Evolutionary conservation across 2,888 invertebrate species (phyloP).

Genomic region (Caenorhabditis sp.): DNA sequence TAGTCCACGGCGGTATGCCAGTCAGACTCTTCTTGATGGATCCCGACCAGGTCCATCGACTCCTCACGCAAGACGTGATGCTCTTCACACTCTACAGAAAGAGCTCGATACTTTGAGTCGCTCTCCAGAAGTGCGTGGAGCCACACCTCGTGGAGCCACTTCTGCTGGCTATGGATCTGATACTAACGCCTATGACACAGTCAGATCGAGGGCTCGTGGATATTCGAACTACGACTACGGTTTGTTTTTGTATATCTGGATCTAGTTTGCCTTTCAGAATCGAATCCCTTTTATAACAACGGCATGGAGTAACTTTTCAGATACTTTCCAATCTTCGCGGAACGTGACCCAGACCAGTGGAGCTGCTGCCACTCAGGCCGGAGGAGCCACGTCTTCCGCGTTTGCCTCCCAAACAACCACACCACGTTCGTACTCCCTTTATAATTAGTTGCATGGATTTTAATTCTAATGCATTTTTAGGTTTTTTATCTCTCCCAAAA

Average conservation of each 20-base stretch:
- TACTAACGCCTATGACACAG: conserved; percentile 79
- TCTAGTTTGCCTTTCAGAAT: conserved; percentile 6
- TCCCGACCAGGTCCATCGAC: conserved; percentile 82
- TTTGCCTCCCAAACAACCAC: conserved; percentile 25
- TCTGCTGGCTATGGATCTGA: conserved; percentile 78
- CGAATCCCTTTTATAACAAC: neutral
- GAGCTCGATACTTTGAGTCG: conserved; percentile 82
- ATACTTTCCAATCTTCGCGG: conserved; percentile 64
- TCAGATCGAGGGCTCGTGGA: conserved; percentile 74
- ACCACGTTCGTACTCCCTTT: conserved; percentile 31
- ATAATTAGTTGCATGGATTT: conserved; percentile 16
- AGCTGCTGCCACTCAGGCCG: conserved; percentile 23
- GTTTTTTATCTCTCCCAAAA: neutral
- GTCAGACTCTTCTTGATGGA: conserved; percentile 82
- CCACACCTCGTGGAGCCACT: conserved; percentile 50
- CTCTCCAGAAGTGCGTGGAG: conserved; percentile 73
- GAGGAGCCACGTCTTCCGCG: conserved; percentile 24
- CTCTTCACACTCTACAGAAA: conserved; percentile 82
- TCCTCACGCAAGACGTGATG: conserved; percentile 81
- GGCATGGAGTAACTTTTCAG: conserved; percentile 37
- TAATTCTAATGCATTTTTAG: neutral
- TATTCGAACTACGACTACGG: conserved; percentile 82
- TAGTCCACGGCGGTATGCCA: conserved; percentile 80
- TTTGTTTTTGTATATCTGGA: conserved; percentile 54
- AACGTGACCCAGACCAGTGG: conserved; percentile 37